Base-by-base conservation (phyloP, 2,797 vertebrate species). In the Loriculus beryllinus region DNA sequence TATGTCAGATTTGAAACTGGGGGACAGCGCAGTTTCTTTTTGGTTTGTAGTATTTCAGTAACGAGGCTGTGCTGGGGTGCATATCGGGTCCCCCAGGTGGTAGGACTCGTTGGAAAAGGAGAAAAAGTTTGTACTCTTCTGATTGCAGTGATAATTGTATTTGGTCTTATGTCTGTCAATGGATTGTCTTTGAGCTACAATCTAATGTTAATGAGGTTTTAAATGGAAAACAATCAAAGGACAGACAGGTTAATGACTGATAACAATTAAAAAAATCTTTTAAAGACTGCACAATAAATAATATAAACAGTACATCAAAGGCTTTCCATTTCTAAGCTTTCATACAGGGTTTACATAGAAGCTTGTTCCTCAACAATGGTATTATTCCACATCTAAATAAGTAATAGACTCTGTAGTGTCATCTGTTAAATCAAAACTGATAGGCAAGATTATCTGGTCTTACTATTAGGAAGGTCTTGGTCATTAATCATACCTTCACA, bases 341-440 rank as follows among this genome's bases (percentile, higher is more conserved):
- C 95, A 79, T 94, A 83, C 37, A 54, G 31, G 13, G 77, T 82
- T 92, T 93, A 78, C 80, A 5, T 91, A 86, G 92, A 80, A 89
- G 79, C 89, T 88, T 86, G 77, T 95, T 97, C 86, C 70, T 88
- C 81, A 75, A 89, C 40, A 95, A 96, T 97, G 89, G 72, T 96
- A 60, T 97, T 97, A 97, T 96, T 95, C 79, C 35, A 80, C 70
- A 79, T 96, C 39, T 97, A 97, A 98, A 97, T 96, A 98, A 82
- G 71, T 71, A 86, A 80, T 74, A 89, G 67, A 75, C 80, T 92
- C 40, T 69, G 31, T 70, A 93, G 94, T 94, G 81, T 93, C 65
- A 72, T 96, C 88, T 92, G 52, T 96, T 96, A 82, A 97, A 97
- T 96, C 93, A 97, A 88, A 96, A 85, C 90, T 81, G 71, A 68